phyloP scores from a whole-genome alignment of 1,140 invertebrate genomes.

The Zaprionus lachaisei region DNA sequence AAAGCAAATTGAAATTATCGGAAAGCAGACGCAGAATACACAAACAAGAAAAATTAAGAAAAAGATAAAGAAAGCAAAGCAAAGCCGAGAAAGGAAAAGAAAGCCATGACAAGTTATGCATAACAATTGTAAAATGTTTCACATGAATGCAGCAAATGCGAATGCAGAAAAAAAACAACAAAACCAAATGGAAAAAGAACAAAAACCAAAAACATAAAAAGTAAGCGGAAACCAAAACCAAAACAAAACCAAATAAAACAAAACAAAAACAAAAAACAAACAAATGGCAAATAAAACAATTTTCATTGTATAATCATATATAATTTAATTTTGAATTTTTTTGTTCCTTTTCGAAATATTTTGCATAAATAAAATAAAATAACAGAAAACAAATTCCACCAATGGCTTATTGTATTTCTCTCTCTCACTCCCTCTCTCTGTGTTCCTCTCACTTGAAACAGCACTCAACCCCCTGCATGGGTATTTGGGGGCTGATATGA shows the following conservation, averaged over 20 bases:
- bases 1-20: slow-evolving; percentile 16
- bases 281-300: slow-evolving; percentile 61
- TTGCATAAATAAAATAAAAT: slow-evolving; percentile 84
- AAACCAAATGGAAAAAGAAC: slow-evolving; percentile 14
- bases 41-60: not conserved
- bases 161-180: slow-evolving; percentile 9
- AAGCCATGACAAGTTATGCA: slow-evolving; percentile 43
- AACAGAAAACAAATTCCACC: slow-evolving; percentile 75
- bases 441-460: not conserved
- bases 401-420: slow-evolving; percentile 2
- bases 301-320: slow-evolving; percentile 83
- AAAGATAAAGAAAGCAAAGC: not conserved
- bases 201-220: slow-evolving; percentile 70
- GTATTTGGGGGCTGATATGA: slow-evolving; percentile 20
- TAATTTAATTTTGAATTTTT: slow-evolving; percentile 80
- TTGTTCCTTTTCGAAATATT: slow-evolving; percentile 84
- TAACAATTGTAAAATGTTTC: slow-evolving; percentile 76
- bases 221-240: slow-evolving; percentile 56
- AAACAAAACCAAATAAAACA: slow-evolving; percentile 34
- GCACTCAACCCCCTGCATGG: not conserved
- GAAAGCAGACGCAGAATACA: slow-evolving; percentile 1
- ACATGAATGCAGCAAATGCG: slow-evolving; percentile 41
- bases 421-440: not conserved
- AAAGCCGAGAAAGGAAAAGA: slow-evolving; percentile 16
- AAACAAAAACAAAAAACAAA: slow-evolving; percentile 30